A percentile compares a stretch with the other conserved stretches of the same genome.
phyloP scores from a whole-genome alignment of 2,888 invertebrate species.

The Tholera decimalis region DNA sequence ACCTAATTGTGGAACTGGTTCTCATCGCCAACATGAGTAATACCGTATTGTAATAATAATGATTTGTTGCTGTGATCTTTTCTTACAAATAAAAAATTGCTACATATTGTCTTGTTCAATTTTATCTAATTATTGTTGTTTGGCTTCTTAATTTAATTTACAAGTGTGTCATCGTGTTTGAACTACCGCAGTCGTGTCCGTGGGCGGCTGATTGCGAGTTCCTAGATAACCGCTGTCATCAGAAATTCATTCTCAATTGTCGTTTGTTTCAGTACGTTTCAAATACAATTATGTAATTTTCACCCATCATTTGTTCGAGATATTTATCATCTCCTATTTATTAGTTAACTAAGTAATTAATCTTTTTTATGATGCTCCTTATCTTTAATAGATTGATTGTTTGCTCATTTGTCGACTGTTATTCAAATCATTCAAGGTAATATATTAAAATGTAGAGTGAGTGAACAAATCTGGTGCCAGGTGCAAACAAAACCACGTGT shows the following conservation, averaged over 20 bases:
- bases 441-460: conserved; percentile 22
- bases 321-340: neutral
- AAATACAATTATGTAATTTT: conserved; percentile 22
- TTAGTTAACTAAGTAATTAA: neutral
- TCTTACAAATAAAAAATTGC: conserved; percentile 26
- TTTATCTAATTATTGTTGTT: conserved; percentile 48
- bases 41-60: conserved; percentile 24
- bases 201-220: conserved; percentile 54
- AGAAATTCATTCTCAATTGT: conserved; percentile 54
- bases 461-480: neutral
- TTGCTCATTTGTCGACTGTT: conserved; percentile 4
- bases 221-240: conserved; percentile 52
- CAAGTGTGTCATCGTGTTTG: conserved; percentile 51
- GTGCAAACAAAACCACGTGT: conserved; percentile 32
- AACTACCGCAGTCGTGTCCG: conserved; percentile 41
- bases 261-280: conserved; percentile 16
- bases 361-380: neutral
- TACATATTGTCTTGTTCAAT: conserved; percentile 16
- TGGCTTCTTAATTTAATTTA: conserved; percentile 65
- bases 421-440: conserved; percentile 3
- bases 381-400: neutral
- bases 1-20: conserved; percentile 32
- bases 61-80: conserved; percentile 1
- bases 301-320: neutral
- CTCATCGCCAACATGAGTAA: conserved; percentile 36